These are phyloP conservation scores for Zaprionus lineosus DNA, from an alignment of 2,888 invertebrate genomes.

Conservation along the genomic window DNA sequence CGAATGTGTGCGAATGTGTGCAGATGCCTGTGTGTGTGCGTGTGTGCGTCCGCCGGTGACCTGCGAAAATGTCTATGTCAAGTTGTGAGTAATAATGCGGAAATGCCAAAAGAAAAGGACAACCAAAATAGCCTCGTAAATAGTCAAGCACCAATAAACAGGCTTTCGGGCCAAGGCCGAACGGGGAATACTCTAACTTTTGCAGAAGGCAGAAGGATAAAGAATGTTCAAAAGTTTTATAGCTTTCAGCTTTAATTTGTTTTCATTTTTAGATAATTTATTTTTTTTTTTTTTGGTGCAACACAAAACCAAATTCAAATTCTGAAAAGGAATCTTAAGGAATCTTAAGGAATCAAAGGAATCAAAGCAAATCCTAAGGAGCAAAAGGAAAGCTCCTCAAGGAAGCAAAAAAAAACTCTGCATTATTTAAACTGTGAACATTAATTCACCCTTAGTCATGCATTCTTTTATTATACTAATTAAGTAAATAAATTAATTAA, in stretches of 20 bases:
- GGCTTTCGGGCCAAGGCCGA: conserved; percentile 23
- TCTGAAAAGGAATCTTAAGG: no score
- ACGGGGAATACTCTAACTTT: conserved; percentile 17
- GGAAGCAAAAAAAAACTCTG: no score
- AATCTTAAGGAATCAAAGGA: no score
- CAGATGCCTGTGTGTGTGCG: conserved; percentile 45
- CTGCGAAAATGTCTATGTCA: conserved; percentile 69
- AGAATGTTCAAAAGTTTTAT: conserved; percentile 20
- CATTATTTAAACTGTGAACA: no score
- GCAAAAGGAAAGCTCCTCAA: no score
- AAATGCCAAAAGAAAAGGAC: conserved; percentile 51
- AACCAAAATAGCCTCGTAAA: conserved; percentile 56
- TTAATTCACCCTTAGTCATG: no score
- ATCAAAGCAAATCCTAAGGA: no score
- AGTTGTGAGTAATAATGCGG: conserved; percentile 75
- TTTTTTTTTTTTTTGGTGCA: no score
- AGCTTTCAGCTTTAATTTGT: background rate
- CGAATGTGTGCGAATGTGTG: conserved; percentile 17
- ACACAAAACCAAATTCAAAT: no score
- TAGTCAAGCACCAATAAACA: conserved; percentile 8
- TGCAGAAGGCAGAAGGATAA: background rate
- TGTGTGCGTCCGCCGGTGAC: conserved; percentile 44
- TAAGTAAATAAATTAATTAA: no score
- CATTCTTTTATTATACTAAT: no score
- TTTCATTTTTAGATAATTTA: no score